Evolutionary conservation across 2,888 invertebrate species (phyloP).

Genomic region (Andrena marginata): DNA sequence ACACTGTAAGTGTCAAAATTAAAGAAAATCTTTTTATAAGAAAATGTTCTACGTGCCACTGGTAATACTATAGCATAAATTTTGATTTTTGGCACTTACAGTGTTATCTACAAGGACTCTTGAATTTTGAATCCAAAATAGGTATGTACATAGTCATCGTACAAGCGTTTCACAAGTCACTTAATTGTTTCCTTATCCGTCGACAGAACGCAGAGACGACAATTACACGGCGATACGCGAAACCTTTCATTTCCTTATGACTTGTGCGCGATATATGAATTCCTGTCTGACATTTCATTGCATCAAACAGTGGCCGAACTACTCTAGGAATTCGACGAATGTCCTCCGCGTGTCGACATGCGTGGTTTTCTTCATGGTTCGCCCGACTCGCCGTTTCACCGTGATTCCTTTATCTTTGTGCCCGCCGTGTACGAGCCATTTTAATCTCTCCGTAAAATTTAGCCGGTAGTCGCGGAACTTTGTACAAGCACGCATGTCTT

Average conservation of each 20-base stretch:
- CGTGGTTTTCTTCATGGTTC: slow-evolving; percentile 50
- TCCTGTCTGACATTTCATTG: slow-evolving; percentile 65
- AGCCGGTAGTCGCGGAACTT: slow-evolving; percentile 1
- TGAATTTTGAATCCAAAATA: neutral
- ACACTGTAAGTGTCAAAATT: too few species aligned
- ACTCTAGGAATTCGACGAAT: slow-evolving; percentile 66
- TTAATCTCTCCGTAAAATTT: slow-evolving; percentile 29
- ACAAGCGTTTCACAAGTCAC: slow-evolving; percentile 9
- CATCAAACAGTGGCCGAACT: slow-evolving; percentile 60
- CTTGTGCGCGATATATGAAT: slow-evolving; percentile 67
- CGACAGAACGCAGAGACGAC: slow-evolving; percentile 25
- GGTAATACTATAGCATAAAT: too few species aligned
- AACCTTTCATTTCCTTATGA: slow-evolving; percentile 68
- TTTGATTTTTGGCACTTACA: too few species aligned
- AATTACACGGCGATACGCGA: slow-evolving; percentile 56
- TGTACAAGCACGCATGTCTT: slow-evolving; percentile 13
- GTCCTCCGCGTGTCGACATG: slow-evolving; percentile 45
- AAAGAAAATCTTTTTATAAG: too few species aligned
- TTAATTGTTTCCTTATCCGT: slow-evolving; percentile 53
- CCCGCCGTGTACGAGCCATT: slow-evolving; percentile 22
- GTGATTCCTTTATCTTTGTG: slow-evolving; percentile 51
- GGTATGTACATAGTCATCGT: neutral
- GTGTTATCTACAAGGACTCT: too few species aligned
- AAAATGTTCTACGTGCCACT: too few species aligned
- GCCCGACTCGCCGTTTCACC: slow-evolving; percentile 47